Evolutionary conservation across 2,797 vertebrate genomes (phyloP), one percentile per base, ranked within the genome.

Genomic region (Arvicola amphibius): DNA sequence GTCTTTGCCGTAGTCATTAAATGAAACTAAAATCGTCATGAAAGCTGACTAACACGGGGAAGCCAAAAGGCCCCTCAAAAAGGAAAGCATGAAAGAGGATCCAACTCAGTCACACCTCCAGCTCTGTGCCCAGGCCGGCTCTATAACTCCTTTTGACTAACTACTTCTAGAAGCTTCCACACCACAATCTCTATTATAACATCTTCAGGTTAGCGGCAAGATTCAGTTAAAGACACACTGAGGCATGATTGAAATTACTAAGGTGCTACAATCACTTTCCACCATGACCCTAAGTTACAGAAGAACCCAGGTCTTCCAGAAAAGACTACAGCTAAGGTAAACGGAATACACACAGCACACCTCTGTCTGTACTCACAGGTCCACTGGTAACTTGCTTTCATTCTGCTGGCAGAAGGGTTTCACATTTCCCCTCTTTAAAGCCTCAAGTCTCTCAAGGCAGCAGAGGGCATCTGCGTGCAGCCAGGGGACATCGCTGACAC

Each of bases 161-260:
- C 16, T n/a, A 90, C 46, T 63, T 83, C 40, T 29, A 92, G 86
- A 92, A 53, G 43, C 17, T 95, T 85, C 40, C 40, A 77, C 53
- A 73, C 9, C 65, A 90, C 95, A 92, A 34, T 84, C 81, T 78
- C 80, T 96, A 69, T 94, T 86, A 73, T n/a, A 93, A 90, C 71
- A 61, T 85, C 79, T 95, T 71, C 67, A 78, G 29, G 56, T 78
- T 92, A 69, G 87, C 48, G 71, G 86, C 86, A 34, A 95, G 40
- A 96, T 16, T 56, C 63, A 92, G 63, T 65, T 91, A 92, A 88
- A 81, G 71, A 76, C 1, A 88, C 19, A 88, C n/a, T 9, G 78
- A 95, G 27, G 11, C 48, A 86, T 63, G 40, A 61, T 46, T 88
- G 29, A 85, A 93, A 92, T 93, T 83, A 78, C 46, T 61, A 74